A percentile compares a stretch with the other conserved stretches of the same genome.
Conservation (phyloP, 2,888 invertebrate genomes). For the Mesorhabditis sp. region DNA sequence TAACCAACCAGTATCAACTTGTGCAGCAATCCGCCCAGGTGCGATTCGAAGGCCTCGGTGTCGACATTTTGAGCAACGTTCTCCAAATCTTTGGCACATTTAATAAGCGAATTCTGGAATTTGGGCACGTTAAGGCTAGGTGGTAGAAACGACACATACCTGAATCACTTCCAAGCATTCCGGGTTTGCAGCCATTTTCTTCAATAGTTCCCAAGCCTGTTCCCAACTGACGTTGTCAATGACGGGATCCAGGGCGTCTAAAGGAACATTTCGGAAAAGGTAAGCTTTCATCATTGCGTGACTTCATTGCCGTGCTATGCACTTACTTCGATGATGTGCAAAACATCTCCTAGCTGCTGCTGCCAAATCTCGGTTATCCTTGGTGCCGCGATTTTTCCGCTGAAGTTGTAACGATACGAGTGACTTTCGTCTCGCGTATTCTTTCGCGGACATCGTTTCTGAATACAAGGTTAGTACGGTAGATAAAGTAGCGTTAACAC, state of each 20-base stretch:
- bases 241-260: slow-evolving; percentile 27
- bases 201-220: slow-evolving; percentile 64
- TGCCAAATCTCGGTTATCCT: slow-evolving; percentile 22
- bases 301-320: no score
- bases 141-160: slow-evolving; percentile 33
- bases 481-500: no score
- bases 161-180: slow-evolving; percentile 66
- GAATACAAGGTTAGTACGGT: no score
- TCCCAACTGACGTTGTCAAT: slow-evolving; percentile 58
- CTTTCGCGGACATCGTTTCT: slow-evolving; percentile 42
- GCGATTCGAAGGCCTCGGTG: slow-evolving; percentile 59
- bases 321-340: not conserved
- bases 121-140: no score
- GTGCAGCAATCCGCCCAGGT: slow-evolving; percentile 62
- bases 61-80: slow-evolving; percentile 48
- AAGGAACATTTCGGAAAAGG: slow-evolving; percentile 1
- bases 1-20: slow-evolving; percentile 60
- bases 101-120: slow-evolving; percentile 38
- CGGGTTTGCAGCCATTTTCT: slow-evolving; percentile 65
- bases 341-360: not conserved
- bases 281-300: no score
- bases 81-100: slow-evolving; percentile 43
- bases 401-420: slow-evolving; percentile 53
- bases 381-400: slow-evolving; percentile 40
- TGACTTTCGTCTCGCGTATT: slow-evolving; percentile 46